Base-by-base conservation (phyloP, 2,888 invertebrate genomes). In the Nowickia ferox region DNA sequence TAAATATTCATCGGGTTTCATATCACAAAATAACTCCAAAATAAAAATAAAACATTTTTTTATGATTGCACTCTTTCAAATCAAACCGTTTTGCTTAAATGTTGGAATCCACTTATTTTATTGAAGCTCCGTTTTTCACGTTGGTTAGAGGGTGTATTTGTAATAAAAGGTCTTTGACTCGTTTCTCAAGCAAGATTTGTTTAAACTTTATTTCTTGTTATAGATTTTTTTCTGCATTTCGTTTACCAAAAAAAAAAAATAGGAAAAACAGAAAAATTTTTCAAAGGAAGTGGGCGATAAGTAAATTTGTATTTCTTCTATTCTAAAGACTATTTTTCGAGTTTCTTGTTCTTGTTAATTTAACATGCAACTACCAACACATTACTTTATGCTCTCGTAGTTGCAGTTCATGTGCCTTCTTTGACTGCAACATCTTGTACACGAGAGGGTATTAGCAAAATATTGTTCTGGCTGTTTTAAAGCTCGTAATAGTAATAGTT, bases 201-300 rank as follows among this genome's bases (percentile, higher is more conserved):
- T 72, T 68, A 71, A 44, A 17, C 46, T 51, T 77, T 66, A 42
- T 71, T 84, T 72, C 68, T 78, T 76, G 69, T 59, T 79, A 72
- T 53, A 77, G 40, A 59, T 78, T 79, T 65, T 61, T 77, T 46
- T 57, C 2, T 42, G 30, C 30, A 61, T 53, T 55, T 75, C 38
- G 79, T 30, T 69, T 42, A 63, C 38, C 48, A 59, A 48, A 19
- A 57, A 66, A 53, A 55, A 3, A 22, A 22, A 6, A 46, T 1
- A 75, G 38, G 13, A 63, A 17, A 17, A 61, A 68, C 2, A 57
- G 46, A 2, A 84, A n/a, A 44, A 51, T 65, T 79, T 17, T 59
- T 72, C 55, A 84, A 79, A 87, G 88, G 88, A 88, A 88, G 88
- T 88, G 88, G 88, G 88, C 88, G 88, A 88, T 84, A 79, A 83